These are phyloP conservation scores for Actinia equina DNA, from an alignment of 64 coral and sea anemone species.

Conservation along the genomic window DNA sequence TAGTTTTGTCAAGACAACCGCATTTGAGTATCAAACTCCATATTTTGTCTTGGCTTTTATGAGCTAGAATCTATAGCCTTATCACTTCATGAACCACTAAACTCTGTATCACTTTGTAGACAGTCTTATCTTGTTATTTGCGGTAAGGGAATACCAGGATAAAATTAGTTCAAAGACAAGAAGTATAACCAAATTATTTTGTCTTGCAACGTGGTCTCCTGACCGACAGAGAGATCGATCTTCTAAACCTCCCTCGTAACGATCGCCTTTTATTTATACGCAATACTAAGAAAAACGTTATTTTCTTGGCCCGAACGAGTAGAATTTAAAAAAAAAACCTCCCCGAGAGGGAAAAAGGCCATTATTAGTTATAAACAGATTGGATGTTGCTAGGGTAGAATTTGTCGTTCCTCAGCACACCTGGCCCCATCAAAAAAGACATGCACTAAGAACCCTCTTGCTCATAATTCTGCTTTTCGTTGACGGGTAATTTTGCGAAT, in stretches of 20 bases:
- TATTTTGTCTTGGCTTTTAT: background rate
- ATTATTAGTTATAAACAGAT: conserved; percentile 16
- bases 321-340: background rate
- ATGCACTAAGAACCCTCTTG: background rate
- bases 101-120: conserved; percentile 14
- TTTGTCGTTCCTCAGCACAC: background rate
- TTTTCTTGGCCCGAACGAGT: background rate
- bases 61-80: background rate
- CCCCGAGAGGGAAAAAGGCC: background rate
- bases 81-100: background rate
- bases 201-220: background rate
- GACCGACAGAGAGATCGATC: background rate
- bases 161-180: conserved; percentile 1
- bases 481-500: background rate
- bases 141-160: conserved; percentile 2
- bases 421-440: conserved; percentile 5
- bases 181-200: conserved; percentile 4
- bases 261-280: background rate
- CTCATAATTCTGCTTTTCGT: background rate
- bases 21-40: background rate
- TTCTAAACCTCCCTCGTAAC: background rate
- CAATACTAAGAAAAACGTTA: background rate
- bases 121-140: conserved; percentile 6
- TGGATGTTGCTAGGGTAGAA: conserved; percentile 12
- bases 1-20: background rate